These are phyloP conservation scores for Pollimyrus isidori DNA, from an alignment of 2,113 vertebrate species.

Conservation along the genomic window DNA sequence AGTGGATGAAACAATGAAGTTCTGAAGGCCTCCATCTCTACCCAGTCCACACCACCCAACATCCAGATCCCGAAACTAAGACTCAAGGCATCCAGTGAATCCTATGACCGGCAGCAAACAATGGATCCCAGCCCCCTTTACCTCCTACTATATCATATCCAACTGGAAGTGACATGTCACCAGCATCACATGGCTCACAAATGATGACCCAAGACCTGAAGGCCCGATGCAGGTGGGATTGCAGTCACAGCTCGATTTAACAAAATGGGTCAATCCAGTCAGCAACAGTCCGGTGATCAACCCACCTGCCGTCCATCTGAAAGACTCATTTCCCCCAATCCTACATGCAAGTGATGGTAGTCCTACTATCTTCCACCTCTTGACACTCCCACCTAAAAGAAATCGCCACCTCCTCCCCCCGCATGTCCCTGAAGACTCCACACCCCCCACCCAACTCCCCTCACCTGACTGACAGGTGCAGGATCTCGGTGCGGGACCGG, in stretches of 20 bases:
- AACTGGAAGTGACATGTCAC: not conserved
- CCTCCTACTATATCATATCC: not conserved
- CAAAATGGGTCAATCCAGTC: not conserved
- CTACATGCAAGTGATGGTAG: not conserved
- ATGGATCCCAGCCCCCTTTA: not conserved
- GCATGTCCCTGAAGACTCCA: not conserved
- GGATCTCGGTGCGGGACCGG: constrained; percentile 68
- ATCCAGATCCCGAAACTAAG: not conserved
- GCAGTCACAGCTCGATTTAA: not conserved
- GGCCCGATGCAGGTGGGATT: not conserved
- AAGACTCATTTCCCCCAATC: not conserved
- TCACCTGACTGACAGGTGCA: constrained; percentile 75
- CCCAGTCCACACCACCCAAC: not conserved
- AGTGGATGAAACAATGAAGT: not conserved
- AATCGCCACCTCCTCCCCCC: not conserved
- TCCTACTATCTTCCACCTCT: not conserved
- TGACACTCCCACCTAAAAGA: not conserved
- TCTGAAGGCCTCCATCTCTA: not conserved
- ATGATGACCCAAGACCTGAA: not conserved
- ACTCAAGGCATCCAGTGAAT: not conserved
- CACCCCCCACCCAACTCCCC: not conserved
- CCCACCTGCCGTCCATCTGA: not conserved
- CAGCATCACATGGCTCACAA: not conserved
- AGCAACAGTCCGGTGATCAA: not conserved
- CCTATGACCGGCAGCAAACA: not conserved